These are phyloP conservation scores for Sisyra terminalis DNA, from an alignment of 2,888 invertebrate species.

Conservation along the genomic window DNA sequence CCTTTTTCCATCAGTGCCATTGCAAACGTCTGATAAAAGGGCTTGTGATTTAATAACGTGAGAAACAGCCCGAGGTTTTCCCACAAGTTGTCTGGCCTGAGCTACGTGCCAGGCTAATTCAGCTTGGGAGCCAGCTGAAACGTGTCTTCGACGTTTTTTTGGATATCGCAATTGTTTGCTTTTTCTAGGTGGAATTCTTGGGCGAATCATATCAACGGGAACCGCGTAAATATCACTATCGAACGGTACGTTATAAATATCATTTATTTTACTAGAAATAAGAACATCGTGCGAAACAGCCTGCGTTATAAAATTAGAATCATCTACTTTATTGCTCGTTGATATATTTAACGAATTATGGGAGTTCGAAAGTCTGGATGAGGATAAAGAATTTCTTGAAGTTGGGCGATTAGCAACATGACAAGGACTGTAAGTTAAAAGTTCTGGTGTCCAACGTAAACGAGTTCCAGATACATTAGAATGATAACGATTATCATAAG, in stretches of 20 bases:
- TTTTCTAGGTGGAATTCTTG: constrained; percentile 32
- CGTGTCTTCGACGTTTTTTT: constrained; percentile 28
- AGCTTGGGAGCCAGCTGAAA: constrained; percentile 30
- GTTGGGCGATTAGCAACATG: constrained; percentile 42
- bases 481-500: neutral
- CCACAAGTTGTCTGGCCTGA: constrained; percentile 24
- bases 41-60: constrained; percentile 25
- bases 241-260: constrained; percentile 77
- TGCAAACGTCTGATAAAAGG: constrained; percentile 23
- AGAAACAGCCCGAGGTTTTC: constrained; percentile 23
- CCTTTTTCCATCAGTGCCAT: constrained; percentile 33
- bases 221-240: constrained; percentile 80
- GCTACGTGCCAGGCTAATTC: constrained; percentile 25
- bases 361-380: constrained; percentile 65
- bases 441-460: constrained; percentile 36
- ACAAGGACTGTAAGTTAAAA: constrained; percentile 43
- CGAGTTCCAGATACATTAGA: constrained; percentile 13
- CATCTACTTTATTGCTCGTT: constrained; percentile 58
- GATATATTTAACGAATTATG: constrained; percentile 63
- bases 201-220: constrained; percentile 63
- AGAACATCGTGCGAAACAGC: constrained; percentile 77
- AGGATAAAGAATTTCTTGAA: constrained; percentile 59
- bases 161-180: constrained; percentile 27
- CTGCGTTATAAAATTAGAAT: constrained; percentile 75
- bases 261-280: constrained; percentile 50